Evolutionary conservation across 92 coral and sea anemone species (phyloP).

Genomic region (Porites divaricata): DNA sequence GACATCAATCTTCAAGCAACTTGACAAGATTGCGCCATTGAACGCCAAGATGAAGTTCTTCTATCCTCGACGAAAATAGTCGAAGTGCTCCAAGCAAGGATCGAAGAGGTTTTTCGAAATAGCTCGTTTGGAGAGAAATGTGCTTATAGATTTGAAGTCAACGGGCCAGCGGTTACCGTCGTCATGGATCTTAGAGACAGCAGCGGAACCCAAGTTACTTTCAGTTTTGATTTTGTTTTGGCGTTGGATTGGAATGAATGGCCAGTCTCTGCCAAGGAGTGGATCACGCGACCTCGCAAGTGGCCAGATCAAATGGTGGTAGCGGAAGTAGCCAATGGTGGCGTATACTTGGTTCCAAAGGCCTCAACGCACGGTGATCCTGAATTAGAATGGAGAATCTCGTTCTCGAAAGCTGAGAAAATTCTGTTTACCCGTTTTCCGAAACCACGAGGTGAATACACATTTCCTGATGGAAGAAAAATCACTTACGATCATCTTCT

Average conservation of each 20-base stretch:
- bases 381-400: slow-evolving; percentile 62
- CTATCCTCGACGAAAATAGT: slow-evolving; percentile 19
- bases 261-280: slow-evolving; percentile 43
- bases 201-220: slow-evolving; percentile 18
- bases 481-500: slow-evolving; percentile 17
- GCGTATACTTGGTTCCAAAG: slow-evolving; percentile 56
- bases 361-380: slow-evolving; percentile 30
- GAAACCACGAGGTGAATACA: slow-evolving; percentile 6
- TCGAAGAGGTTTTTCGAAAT: background rate
- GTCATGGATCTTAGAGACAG: slow-evolving; percentile 28
- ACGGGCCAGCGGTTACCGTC: slow-evolving; percentile 28
- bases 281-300: slow-evolving; percentile 22
- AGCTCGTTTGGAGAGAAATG: background rate
- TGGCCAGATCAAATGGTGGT: slow-evolving; percentile 47
- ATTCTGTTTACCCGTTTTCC: slow-evolving; percentile 27
- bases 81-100: slow-evolving; percentile 4
- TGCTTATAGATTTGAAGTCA: slow-evolving; percentile 21
- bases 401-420: slow-evolving; percentile 60
- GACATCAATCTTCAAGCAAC: slow-evolving; percentile 1
- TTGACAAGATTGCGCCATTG: slow-evolving; percentile 20
- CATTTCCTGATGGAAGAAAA: slow-evolving; percentile 4
- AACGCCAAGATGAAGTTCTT: background rate
- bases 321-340: background rate
- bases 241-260: slow-evolving; percentile 52
- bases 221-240: slow-evolving; percentile 42